These are phyloP conservation scores for Lamprotornis superbus DNA, from an alignment of 2,113 vertebrate species.

Conservation along the genomic window DNA sequence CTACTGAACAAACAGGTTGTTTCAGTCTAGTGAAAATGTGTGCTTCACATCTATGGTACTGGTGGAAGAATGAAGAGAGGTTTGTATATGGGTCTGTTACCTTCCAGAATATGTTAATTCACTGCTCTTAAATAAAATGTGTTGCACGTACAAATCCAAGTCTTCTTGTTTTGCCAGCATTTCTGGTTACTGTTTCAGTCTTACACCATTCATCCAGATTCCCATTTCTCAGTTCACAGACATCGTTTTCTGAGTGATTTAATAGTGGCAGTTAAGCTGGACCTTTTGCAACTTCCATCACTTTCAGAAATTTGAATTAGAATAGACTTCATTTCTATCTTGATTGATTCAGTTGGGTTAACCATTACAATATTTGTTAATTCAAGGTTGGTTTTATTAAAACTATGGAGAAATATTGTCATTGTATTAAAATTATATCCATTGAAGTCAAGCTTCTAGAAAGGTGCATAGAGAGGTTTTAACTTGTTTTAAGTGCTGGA, in stretches of 20 bases:
- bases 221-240: not conserved
- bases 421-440: not conserved
- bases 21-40: not conserved
- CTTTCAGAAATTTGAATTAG: not conserved
- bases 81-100: not conserved
- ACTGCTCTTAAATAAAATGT: not conserved
- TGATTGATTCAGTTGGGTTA: not conserved
- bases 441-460: not conserved
- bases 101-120: not conserved
- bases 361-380: not conserved
- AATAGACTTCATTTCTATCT: not conserved
- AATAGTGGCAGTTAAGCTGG: not conserved
- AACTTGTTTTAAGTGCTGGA: not conserved
- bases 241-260: not conserved
- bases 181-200: not conserved
- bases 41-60: not conserved
- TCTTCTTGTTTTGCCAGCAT: not conserved
- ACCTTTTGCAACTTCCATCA: not conserved
- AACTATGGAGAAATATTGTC: not conserved
- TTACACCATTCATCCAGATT: not conserved
- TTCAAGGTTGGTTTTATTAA: not conserved
- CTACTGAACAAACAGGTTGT: not conserved
- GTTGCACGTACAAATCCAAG: not conserved
- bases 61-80: not conserved
- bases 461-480: not conserved